These are phyloP conservation scores for Neogobius melanostomus DNA, from an alignment of 2,113 vertebrate species.

Conservation along the genomic window DNA sequence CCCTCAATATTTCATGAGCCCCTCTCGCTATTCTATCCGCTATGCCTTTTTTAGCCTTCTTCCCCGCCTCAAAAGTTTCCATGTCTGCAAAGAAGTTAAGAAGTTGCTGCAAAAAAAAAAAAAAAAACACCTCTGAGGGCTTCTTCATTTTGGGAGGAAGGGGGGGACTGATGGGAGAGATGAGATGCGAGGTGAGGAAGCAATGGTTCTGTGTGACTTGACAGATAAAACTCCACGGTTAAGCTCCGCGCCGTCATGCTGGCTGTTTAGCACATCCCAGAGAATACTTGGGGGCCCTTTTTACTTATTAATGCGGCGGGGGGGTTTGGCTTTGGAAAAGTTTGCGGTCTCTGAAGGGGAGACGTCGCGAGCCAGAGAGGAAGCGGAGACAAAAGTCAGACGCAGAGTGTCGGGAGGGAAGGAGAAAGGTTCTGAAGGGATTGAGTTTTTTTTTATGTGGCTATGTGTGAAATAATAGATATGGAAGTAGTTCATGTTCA, in stretches of 20 bases:
- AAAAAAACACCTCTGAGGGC: constrained; percentile 11
- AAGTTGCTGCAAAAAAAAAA: neutral
- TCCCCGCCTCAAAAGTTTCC: constrained; percentile 34
- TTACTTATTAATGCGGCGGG: neutral
- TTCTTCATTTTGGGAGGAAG: constrained; percentile 39
- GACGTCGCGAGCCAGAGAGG: neutral
- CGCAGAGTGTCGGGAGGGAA: neutral
- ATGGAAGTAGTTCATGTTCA: too few relatives aligned
- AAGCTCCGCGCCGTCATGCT: constrained; percentile 4
- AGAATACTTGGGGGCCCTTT: neutral
- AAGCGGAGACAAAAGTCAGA: constrained; percentile 5
- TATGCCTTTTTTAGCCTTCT: constrained; percentile 42
- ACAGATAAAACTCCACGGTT: constrained; percentile 24
- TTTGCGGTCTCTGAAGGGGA: constrained; percentile 34
- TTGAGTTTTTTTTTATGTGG: neutral
- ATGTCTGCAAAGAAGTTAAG: constrained; percentile 19
- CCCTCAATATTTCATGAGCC: constrained; percentile 63
- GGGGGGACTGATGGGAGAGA: neutral
- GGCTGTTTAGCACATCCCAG: constrained; percentile 33
- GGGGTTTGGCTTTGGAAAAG: constrained; percentile 35
- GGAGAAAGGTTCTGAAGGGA: neutral
- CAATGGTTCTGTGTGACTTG: neutral
- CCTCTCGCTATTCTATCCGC: constrained; percentile 21
- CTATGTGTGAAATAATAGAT: neutral
- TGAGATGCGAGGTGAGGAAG: too few relatives aligned